Evolutionary conservation across 2,888 invertebrate genomes (phyloP).

Genomic region (Euplagia quadripunctaria): DNA sequence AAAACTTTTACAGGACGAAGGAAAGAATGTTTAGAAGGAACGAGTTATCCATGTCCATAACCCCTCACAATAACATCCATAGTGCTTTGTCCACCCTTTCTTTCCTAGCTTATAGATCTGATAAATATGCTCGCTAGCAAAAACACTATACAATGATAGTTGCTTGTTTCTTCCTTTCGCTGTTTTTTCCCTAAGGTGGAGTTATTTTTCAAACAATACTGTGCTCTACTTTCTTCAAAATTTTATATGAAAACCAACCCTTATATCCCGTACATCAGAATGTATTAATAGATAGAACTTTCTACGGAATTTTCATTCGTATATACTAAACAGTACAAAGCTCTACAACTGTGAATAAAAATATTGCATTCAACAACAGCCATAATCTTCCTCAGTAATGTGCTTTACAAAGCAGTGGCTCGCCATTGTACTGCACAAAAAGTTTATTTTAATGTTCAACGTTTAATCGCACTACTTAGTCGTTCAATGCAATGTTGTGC

Average conservation of each 20-base stretch:
- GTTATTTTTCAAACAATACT: background rate
- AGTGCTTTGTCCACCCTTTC: no score
- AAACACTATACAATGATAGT: background rate
- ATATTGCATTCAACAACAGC: slow-evolving; percentile 14
- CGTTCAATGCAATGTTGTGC: slow-evolving; percentile 26
- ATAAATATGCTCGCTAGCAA: background rate
- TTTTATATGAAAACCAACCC: no score
- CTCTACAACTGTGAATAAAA: slow-evolving; percentile 15
- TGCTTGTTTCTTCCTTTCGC: background rate
- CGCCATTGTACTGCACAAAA: slow-evolving; percentile 17
- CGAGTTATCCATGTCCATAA: background rate
- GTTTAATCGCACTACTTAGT: slow-evolving; percentile 24
- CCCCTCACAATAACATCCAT: background rate
- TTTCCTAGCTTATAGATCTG: background rate
- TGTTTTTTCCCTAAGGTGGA: background rate
- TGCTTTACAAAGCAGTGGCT: slow-evolving; percentile 20
- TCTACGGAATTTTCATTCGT: background rate
- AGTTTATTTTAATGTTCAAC: slow-evolving; percentile 28
- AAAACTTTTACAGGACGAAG: background rate
- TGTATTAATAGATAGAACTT: background rate
- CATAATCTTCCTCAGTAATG: slow-evolving; percentile 17
- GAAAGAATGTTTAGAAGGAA: no score
- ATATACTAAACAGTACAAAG: slow-evolving; percentile 12
- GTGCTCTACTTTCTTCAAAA: background rate
- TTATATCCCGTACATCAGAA: background rate